Percentiles rank a stretch among this genome's conserved stretches.
Conservation (phyloP, 2,113 vertebrate species). For the Atrichornis clamosus region DNA sequence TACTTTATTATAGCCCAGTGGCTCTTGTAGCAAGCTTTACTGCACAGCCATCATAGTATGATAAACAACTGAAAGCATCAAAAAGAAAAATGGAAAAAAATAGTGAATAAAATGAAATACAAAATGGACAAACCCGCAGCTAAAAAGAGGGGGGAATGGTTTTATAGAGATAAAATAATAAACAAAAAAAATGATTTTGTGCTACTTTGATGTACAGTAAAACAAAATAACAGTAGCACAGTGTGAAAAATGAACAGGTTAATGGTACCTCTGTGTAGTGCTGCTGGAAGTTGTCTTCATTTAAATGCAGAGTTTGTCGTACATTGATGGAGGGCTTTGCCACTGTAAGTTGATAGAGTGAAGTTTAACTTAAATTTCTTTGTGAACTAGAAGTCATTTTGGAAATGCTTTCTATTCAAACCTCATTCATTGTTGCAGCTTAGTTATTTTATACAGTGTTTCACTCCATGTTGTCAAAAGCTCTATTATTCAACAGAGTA, state of each 20-base stretch:
- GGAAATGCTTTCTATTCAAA: slow-evolving; percentile 38
- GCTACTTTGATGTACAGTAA: slow-evolving; percentile 47
- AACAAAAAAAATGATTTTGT: slow-evolving; percentile 48
- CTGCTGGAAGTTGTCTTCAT: slow-evolving; percentile 59
- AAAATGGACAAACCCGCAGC: background rate
- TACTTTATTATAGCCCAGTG: background rate
- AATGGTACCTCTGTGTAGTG: slow-evolving; percentile 52
- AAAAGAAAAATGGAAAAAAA: slow-evolving; percentile 12
- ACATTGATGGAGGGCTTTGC: slow-evolving; percentile 53
- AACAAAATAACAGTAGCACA: slow-evolving; percentile 43
- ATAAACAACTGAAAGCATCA: slow-evolving; percentile 5
- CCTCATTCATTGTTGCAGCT: slow-evolving; percentile 43
- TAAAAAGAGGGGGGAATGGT: background rate
- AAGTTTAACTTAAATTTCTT: slow-evolving; percentile 64
- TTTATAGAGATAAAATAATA: slow-evolving; percentile 53
- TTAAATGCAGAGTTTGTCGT: slow-evolving; percentile 60
- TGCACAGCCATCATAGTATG: background rate
- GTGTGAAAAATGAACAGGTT: slow-evolving; percentile 58
- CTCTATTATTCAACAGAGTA: slow-evolving; percentile 29
- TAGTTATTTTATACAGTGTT: slow-evolving; percentile 45
- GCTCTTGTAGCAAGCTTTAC: background rate
- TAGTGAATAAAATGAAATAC: slow-evolving; percentile 17
- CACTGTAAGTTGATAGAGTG: slow-evolving; percentile 55
- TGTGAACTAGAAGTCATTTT: slow-evolving; percentile 52
- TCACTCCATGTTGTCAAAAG: slow-evolving; percentile 25